Base-by-base conservation (phyloP, 2,888 invertebrate species). In the Spicauda simplicius region DNA sequence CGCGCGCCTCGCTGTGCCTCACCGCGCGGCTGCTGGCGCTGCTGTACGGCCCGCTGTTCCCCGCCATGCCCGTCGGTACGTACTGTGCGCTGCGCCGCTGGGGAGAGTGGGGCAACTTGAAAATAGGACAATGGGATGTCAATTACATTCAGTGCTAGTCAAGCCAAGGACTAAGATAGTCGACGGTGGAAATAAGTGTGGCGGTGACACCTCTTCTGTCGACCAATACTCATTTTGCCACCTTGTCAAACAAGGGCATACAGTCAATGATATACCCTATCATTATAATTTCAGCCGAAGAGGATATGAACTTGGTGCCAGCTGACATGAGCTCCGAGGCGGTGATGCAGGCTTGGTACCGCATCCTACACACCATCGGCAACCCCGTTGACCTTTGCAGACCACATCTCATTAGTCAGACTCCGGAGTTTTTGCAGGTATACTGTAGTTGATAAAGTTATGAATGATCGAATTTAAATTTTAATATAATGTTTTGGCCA, bases 331-430 rank as follows among this genome's bases (percentile, higher is more conserved):
- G 96, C 54, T 96, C 97, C 70, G 97, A 98, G 83, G 97, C 98
- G 70, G 96, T 99, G 50, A 97, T 97, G 68, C 99, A 99, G 92
- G 97, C 97, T 78, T 99, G 99, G 99, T 99, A 98, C 89, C 95
- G 99, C 70, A 96, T 99, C 80, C 92, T 99, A 70, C 98, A 99
- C 81, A 97, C 98, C 50, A 96, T 99, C 71, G 98, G 99, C 37
- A 98, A 98, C 90, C 99, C 99, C 0, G 98, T 98, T 0, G 98
- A 98, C 77, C 93, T 99, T 70, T 97, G 97, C 77, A 96, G 97
- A 50, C 98, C 98, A 0, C 96, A 97, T 76, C 94, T 97, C 71
- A 96, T 95, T 73, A 95, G 95, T 74, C 95, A 95, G 79, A 95
- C 95, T 0, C 94, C 95, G 0, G 94, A 95, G 73, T 95, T 95